phyloP scores from a whole-genome alignment of 2,797 vertebrate species.

The Eurystomus glaucurus region DNA sequence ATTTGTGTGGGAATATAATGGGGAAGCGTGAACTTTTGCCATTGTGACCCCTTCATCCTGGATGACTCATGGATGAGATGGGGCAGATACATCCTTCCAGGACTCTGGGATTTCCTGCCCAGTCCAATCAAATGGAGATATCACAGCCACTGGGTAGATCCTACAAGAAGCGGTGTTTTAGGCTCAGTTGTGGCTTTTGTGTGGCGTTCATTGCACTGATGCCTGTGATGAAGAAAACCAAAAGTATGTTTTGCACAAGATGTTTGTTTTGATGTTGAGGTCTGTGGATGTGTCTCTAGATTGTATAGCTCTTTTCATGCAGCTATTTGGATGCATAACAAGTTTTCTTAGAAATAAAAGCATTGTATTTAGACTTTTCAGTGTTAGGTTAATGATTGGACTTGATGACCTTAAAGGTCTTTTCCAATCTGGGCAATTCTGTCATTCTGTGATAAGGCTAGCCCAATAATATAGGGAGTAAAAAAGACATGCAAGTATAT shows the following conservation, averaged over 20 bases:
- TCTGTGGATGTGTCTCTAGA: not conserved
- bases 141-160: not conserved
- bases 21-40: not conserved
- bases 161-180: not conserved
- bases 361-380: too few species aligned
- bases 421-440: too few species aligned
- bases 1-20: not conserved
- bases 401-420: too few species aligned
- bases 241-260: not conserved
- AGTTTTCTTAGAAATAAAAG: not conserved
- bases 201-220: rapidly evolving
- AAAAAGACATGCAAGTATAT: not conserved
- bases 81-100: slow-evolving; percentile 25
- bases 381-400: too few species aligned
- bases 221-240: not conserved
- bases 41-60: slow-evolving; percentile 55
- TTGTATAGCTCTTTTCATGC: not conserved
- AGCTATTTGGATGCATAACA: not conserved
- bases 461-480: not conserved
- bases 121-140: rapidly evolving
- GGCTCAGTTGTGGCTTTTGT: not conserved
- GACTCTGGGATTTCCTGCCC: slow-evolving; percentile 49
- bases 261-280: not conserved
- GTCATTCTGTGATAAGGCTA: not conserved
- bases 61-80: slow-evolving; percentile 44